A percentile compares a stretch with the other conserved stretches of the same genome.
Evolutionary conservation across 2,797 vertebrate species (phyloP).

Genomic region (Anguilla pacifica): DNA sequence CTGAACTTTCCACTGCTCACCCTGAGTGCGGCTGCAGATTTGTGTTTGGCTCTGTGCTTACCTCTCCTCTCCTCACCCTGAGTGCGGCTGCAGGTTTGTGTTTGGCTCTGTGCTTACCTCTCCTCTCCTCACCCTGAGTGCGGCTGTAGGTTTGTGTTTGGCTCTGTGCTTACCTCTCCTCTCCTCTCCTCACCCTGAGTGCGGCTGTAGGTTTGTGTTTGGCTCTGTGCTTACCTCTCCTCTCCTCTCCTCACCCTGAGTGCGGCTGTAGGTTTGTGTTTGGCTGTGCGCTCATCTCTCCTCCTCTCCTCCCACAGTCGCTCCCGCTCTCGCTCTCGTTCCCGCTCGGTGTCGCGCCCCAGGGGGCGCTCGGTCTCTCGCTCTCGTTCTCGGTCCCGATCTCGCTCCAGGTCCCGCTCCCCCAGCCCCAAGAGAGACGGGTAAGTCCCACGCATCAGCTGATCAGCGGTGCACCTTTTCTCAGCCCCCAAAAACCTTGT

Average conservation of each 20-base stretch:
- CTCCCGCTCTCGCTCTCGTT: conserved; percentile 66
- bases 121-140: neutral
- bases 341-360: conserved; percentile 64
- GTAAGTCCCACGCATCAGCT: conserved; percentile 54
- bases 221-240: too few species aligned
- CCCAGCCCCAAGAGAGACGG: conserved; percentile 74
- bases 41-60: too few species aligned
- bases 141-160: neutral
- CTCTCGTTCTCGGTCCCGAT: conserved; percentile 56
- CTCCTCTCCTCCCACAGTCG: conserved; percentile 51
- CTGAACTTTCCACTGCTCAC: neutral
- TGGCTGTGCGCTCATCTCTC: neutral
- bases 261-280: neutral
- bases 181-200: too few species aligned
- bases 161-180: neutral
- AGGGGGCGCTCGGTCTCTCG: conserved; percentile 62
- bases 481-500: neutral
- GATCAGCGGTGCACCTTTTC: neutral
- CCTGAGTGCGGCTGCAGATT: too few species aligned
- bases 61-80: too few species aligned
- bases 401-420: conserved; percentile 71
- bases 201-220: too few species aligned
- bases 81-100: neutral
- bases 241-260: too few species aligned
- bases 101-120: neutral